Conservation (phyloP, 1,140 invertebrate genomes). For the Trissolcus basalis region DNA sequence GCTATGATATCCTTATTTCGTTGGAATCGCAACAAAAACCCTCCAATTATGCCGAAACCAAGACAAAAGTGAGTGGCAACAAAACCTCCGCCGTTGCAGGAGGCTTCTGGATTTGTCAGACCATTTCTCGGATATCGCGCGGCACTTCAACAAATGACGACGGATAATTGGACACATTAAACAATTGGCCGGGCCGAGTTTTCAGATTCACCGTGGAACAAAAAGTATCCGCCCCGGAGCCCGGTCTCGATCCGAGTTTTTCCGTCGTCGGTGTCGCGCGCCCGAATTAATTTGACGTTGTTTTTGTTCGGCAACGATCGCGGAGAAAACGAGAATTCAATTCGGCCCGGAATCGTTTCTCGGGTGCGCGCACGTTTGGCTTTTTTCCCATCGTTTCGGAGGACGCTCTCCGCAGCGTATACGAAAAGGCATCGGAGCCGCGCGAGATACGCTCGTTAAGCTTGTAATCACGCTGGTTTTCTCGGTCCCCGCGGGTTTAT, state of each 20-base stretch:
- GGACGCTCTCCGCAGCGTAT: too few species aligned
- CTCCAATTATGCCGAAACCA: slow-evolving; percentile 21
- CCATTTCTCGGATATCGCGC: neutral
- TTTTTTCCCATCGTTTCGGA: slow-evolving; percentile 19
- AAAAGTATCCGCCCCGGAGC: too few species aligned
- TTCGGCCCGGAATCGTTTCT: slow-evolving; percentile 31
- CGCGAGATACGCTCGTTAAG: slow-evolving; percentile 49
- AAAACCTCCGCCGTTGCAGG: slow-evolving; percentile 1
- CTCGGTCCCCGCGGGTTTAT: slow-evolving; percentile 34
- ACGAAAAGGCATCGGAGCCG: slow-evolving; percentile 19
- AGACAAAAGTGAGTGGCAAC: slow-evolving; percentile 13
- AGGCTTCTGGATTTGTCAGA: too few species aligned
- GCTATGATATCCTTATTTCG: slow-evolving; percentile 37
- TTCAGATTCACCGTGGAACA: too few species aligned
- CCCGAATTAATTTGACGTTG: slow-evolving; percentile 30
- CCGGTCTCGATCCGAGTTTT: too few species aligned
- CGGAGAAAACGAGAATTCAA: slow-evolving; percentile 37
- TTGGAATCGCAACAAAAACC: slow-evolving; percentile 27
- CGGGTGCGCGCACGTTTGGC: too few species aligned
- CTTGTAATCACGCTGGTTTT: slow-evolving; percentile 43
- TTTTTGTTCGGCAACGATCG: slow-evolving; percentile 20
- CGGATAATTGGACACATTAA: slow-evolving; percentile 23
- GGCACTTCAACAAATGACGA: slow-evolving; percentile 18
- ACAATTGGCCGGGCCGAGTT: neutral
- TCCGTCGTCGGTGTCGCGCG: slow-evolving; percentile 1